Evolutionary conservation across 2,113 vertebrate genomes (phyloP).

Genomic region (Pelobates fuscus): DNA sequence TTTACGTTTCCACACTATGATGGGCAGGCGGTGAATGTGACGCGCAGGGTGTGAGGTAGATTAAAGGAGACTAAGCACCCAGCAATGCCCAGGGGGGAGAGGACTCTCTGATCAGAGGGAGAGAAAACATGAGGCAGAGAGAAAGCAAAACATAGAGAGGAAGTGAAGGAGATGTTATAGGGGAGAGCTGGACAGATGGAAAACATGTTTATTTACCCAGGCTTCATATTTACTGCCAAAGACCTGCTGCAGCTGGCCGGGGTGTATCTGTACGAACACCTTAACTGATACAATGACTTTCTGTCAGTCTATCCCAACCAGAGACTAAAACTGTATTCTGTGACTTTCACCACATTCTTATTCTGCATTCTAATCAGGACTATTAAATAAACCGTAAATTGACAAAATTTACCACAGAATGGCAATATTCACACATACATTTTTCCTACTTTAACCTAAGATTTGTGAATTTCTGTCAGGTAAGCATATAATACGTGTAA

Average conservation of each 20-base stretch:
- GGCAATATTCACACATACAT: no score
- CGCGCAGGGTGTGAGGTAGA: conserved; percentile 34
- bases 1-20: conserved; percentile 16
- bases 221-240: neutral
- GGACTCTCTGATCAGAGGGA: conserved; percentile 6
- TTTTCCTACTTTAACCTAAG: neutral
- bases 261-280: no score
- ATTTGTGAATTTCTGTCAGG: no score
- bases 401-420: no score
- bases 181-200: conserved; percentile 25
- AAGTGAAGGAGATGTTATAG: conserved; percentile 6
- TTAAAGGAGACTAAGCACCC: conserved; percentile 27
- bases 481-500: neutral
- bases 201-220: conserved; percentile 18
- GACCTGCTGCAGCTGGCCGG: neutral
- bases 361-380: no score
- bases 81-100: conserved; percentile 1
- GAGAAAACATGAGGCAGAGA: conserved; percentile 36
- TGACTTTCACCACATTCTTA: no score
- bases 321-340: no score
- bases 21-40: conserved; percentile 25
- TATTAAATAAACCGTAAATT: no score
- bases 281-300: no score
- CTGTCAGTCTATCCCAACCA: no score
- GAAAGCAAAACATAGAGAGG: conserved; percentile 40